Evolutionary conservation across 2,113 vertebrate species (phyloP).

Genomic region (Burhinus oedicnemus): DNA sequence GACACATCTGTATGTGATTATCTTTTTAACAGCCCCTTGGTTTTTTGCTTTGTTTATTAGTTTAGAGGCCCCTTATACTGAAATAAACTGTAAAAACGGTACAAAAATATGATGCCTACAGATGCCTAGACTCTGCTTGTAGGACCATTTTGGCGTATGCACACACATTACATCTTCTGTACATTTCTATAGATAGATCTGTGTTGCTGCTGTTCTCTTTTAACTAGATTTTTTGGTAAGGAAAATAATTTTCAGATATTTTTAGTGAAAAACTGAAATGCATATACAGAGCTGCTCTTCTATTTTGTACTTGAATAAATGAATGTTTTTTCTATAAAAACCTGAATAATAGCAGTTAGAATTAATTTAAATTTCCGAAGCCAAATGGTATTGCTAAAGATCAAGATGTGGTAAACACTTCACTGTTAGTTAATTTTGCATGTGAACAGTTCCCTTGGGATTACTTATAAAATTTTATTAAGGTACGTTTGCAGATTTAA

Average conservation of each 20-base stretch:
- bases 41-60: constrained; percentile 1
- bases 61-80: not conserved
- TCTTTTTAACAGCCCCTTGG: not conserved
- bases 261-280: not conserved
- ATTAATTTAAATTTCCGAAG: not conserved
- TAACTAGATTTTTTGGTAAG: not conserved
- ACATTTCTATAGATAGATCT: not conserved
- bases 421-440: not conserved
- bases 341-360: not conserved
- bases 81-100: not conserved
- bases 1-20: constrained; percentile 17
- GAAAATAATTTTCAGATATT: not conserved
- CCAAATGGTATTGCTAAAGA: not conserved
- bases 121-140: not conserved
- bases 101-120: not conserved
- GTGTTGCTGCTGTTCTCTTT: not conserved
- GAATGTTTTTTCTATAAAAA: not conserved
- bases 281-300: not conserved
- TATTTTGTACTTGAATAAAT: not conserved
- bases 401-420: not conserved
- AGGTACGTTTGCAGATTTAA: not conserved
- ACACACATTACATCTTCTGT: not conserved
- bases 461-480: not conserved
- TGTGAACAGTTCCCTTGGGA: not conserved
- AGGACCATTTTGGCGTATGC: not conserved